Percentiles rank a stretch among this genome's conserved stretches.
Evolutionary conservation across 30 jellyfish, hydroid and myxozoan species (phyloP).

Genomic region (Sanderia malayensis): DNA sequence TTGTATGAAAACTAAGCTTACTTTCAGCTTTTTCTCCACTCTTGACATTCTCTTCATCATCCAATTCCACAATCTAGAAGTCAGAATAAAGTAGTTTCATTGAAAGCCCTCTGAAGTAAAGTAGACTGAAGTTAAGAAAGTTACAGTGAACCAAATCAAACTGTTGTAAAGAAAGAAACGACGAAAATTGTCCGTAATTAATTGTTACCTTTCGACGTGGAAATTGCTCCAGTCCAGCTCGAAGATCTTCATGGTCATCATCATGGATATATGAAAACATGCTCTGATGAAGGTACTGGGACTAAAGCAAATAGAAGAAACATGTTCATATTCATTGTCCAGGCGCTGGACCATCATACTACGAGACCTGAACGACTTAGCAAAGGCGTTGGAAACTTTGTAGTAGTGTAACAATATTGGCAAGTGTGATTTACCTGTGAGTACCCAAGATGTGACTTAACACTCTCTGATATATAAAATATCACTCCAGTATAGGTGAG

Average conservation of each 20-base stretch:
- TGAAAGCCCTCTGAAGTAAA: too few relatives aligned
- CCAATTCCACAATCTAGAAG: not conserved
- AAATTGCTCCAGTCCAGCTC: conserved; percentile 47
- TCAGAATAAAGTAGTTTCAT: too few relatives aligned
- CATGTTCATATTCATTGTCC: too few relatives aligned
- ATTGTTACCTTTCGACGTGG: conserved; percentile 25
- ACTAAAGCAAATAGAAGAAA: conserved; percentile 69
- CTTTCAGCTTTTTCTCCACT: not conserved
- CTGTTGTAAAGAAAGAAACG: too few relatives aligned
- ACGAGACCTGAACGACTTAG: too few relatives aligned
- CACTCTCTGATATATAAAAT: conserved; percentile 84
- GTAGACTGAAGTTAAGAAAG: too few relatives aligned
- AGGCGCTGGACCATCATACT: too few relatives aligned
- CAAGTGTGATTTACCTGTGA: conserved; percentile 77
- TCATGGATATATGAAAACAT: conserved; percentile 80
- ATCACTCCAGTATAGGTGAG: conserved; percentile 72
- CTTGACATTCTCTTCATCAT: not conserved
- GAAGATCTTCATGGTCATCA: conserved; percentile 83
- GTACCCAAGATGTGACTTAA: conserved; percentile 86
- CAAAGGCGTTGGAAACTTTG: too few relatives aligned
- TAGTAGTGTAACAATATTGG: too few relatives aligned
- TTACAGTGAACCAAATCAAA: too few relatives aligned
- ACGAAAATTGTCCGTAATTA: too few relatives aligned
- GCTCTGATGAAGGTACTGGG: conserved; percentile 89
- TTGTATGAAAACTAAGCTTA: not conserved